Percentiles rank a stretch among this genome's conserved stretches.
These are phyloP conservation scores for Serripes groenlandicus DNA, from an alignment of 2,888 invertebrate species.

Conservation along the genomic window DNA sequence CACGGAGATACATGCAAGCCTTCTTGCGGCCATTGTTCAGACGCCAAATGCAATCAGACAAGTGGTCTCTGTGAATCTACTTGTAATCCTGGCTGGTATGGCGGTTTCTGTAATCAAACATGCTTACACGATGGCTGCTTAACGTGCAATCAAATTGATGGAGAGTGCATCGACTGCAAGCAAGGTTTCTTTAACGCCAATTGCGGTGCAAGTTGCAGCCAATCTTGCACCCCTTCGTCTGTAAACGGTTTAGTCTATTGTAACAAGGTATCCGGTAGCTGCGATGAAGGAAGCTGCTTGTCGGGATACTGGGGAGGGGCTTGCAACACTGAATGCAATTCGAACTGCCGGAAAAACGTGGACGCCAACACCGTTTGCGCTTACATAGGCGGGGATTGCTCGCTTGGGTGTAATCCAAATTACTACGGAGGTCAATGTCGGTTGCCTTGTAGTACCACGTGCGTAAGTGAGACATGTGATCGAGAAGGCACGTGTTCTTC, in stretches of 20 bases:
- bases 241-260: slow-evolving; percentile 27
- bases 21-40: slow-evolving; percentile 37
- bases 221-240: slow-evolving; percentile 14
- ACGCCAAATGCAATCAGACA: slow-evolving; percentile 34
- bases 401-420: slow-evolving; percentile 41
- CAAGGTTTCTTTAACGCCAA: slow-evolving; percentile 32
- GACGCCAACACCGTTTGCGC: slow-evolving; percentile 22
- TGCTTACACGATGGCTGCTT: slow-evolving; percentile 45
- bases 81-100: slow-evolving; percentile 47
- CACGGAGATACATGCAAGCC: slow-evolving; percentile 38
- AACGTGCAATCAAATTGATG: slow-evolving; percentile 29
- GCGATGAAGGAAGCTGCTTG: slow-evolving; percentile 38
- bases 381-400: slow-evolving; percentile 36
- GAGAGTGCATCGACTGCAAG: slow-evolving; percentile 43
- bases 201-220: slow-evolving; percentile 46
- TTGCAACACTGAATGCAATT: slow-evolving; percentile 36
- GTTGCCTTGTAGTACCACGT: slow-evolving; percentile 34
- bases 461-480: slow-evolving; percentile 30
- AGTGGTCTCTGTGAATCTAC: slow-evolving; percentile 41
- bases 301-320: slow-evolving; percentile 40
- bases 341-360: slow-evolving; percentile 30
- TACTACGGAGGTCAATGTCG: slow-evolving; percentile 37
- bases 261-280: slow-evolving; percentile 38
- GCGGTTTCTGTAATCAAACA: slow-evolving; percentile 33
- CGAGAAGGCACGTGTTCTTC: slow-evolving; percentile 31